Evolutionary conservation across 2,797 vertebrate genomes (phyloP).

Genomic region (Spinibarbus caldwelli): DNA sequence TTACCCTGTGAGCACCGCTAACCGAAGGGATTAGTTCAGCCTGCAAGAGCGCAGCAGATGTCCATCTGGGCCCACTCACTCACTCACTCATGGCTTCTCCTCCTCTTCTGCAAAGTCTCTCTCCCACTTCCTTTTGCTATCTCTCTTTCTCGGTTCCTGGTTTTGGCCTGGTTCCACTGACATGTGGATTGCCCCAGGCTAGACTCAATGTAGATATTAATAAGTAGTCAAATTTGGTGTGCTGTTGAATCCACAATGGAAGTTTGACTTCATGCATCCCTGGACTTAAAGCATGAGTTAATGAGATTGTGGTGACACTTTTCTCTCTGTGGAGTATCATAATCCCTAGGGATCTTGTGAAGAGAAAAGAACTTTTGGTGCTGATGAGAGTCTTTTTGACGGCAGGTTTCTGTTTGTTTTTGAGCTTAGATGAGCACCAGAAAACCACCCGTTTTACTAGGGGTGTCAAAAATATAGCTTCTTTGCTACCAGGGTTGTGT

Average conservation of each 20-base stretch:
- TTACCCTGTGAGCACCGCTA: conserved; percentile 44
- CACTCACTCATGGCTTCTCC: conserved; percentile 28
- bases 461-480: neutral
- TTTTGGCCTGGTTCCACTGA: conserved; percentile 21
- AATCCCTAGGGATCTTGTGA: neutral
- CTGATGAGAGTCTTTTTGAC: neutral
- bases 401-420: neutral
- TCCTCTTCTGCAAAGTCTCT: conserved; percentile 34
- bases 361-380: neutral
- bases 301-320: conserved; percentile 2
- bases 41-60: conserved; percentile 59
- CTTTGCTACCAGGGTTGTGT: neutral
- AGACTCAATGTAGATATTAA: conserved; percentile 24
- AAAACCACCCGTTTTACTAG: neutral
- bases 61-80: conserved; percentile 65
- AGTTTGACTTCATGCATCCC: conserved; percentile 10
- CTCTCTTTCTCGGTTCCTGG: neutral
- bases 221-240: conserved; percentile 13
- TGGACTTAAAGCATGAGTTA: conserved; percentile 8
- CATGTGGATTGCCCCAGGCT: conserved; percentile 3
- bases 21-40: conserved; percentile 63
- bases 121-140: neutral
- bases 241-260: conserved; percentile 22
- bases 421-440: neutral
- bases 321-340: conserved; percentile 7